Evolutionary conservation across 2,113 vertebrate species (phyloP).

Genomic region (Gobius niger): DNA sequence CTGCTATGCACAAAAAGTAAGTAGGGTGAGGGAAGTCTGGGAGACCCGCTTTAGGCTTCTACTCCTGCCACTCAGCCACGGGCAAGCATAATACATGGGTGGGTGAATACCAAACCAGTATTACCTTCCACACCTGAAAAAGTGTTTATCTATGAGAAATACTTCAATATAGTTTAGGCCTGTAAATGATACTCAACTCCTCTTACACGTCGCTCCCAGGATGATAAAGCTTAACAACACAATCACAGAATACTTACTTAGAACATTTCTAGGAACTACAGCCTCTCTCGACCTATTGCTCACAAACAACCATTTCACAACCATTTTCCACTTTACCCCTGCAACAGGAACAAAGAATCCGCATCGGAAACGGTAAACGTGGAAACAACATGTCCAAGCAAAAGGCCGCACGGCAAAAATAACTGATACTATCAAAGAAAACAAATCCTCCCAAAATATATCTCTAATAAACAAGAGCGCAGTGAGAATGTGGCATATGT

Average conservation of each 20-base stretch:
- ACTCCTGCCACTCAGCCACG: too few relatives aligned
- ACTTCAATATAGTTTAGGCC: too few relatives aligned
- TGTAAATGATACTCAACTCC: too few relatives aligned
- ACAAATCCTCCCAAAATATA: slow-evolving; percentile 62
- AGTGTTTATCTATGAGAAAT: too few relatives aligned
- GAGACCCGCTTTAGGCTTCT: too few relatives aligned
- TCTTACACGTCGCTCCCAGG: too few relatives aligned
- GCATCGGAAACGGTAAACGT: slow-evolving; percentile 81
- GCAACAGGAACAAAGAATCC: slow-evolving; percentile 71
- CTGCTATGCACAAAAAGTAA: too few relatives aligned
- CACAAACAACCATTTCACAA: slow-evolving; percentile 16
- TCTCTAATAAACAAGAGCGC: slow-evolving; percentile 68
- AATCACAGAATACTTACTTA: slow-evolving; percentile 9
- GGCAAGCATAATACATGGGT: too few relatives aligned
- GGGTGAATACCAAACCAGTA: too few relatives aligned
- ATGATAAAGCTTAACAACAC: not conserved
- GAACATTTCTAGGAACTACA: slow-evolving; percentile 10
- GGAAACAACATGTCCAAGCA: slow-evolving; percentile 78
- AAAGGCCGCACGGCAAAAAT: slow-evolving; percentile 84
- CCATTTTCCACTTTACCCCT: slow-evolving; percentile 23
- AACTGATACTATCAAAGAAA: slow-evolving; percentile 61
- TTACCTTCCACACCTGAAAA: too few relatives aligned
- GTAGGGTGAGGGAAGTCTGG: too few relatives aligned
- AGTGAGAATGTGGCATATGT: slow-evolving; percentile 18
- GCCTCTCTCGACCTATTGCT: slow-evolving; percentile 3